phyloP scores from a whole-genome alignment of 1,140 invertebrate species.

The Diuraphis noxia region DNA sequence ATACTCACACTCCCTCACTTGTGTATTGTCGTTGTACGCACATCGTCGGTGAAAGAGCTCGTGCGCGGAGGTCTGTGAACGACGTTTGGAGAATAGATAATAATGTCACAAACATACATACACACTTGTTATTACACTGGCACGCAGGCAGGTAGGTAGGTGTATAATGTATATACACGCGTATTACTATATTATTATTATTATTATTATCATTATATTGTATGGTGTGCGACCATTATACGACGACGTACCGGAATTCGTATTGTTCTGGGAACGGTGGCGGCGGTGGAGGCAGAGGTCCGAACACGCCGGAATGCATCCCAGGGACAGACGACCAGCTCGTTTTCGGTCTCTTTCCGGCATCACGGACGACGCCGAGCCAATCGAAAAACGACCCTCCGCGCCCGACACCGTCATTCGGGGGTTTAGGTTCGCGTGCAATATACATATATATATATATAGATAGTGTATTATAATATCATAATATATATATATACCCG shows the following conservation, averaged over 20 bases:
- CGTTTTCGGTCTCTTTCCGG: neutral
- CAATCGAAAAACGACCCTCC: neutral
- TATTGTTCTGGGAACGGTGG: constrained; percentile 26
- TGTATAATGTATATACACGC: neutral
- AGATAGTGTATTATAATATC: too few relatives aligned
- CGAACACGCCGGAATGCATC: constrained; percentile 41
- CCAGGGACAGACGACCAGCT: neutral
- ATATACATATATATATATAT: too few relatives aligned
- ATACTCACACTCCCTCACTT: neutral
- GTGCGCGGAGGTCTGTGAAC: constrained; percentile 15
- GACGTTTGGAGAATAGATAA: constrained; percentile 43
- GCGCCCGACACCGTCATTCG: too few relatives aligned
- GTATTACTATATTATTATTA: too few relatives aligned
- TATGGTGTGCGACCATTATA: too few relatives aligned
- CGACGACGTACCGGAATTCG: constrained; percentile 39
- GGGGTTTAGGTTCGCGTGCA: neutral
- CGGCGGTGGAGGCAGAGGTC: neutral
- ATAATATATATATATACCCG: too few relatives aligned
- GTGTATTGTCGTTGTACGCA: neutral
- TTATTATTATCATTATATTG: too few relatives aligned
- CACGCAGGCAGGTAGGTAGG: neutral
- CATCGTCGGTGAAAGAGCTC: neutral
- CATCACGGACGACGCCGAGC: neutral
- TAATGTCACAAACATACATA: constrained; percentile 31
- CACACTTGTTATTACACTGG: neutral